Evolutionary conservation across 2,797 vertebrate species (phyloP), one percentile per base, ranked within the genome.

Genomic region (Petrocephalus sullivani): DNA sequence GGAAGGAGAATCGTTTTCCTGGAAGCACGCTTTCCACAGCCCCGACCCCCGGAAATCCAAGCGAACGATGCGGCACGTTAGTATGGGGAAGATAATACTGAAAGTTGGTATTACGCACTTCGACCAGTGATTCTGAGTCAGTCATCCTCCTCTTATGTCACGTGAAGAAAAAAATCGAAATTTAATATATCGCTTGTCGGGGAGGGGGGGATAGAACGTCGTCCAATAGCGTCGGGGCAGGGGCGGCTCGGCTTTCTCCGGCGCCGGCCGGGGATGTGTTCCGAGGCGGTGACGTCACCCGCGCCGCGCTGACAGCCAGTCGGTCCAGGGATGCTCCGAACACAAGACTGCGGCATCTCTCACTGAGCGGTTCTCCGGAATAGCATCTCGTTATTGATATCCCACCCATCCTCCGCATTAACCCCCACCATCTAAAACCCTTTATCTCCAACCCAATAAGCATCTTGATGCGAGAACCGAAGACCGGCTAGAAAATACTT

Each of bases 291-390:
- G 95, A 96, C 96, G 96, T 96, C 95, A 95, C 92, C 90, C 90
- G 93, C 90, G 92, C 94, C 93, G 94, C 92, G 92, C 94, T 92
- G 64, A 91, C 94, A 94, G 92, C 93, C 94, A 94, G 94, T 94
- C 92, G 94, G 94, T 93, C 93, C 88, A 95, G 94, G 92, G 96
- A 96, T 96, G 96, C 96, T 96, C 92, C 96, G 94, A 96, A 93
- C 93, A 93, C 92, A 91, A 91, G 93, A 95, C 95, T 94, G 95
- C 95, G 96, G 96, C 96, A 96, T 96, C 96, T 95, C 95, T 90
- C 93, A 91, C 89, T 93, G 93, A 94, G 91, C 93, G 90, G 89
- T 93, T 91, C 94, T 93, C 91, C 91, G 83, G 91, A 91, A 90
- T 87, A 90, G 87, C 90, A 91, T 88, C 94, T 92, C 92, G 64